phyloP scores from a whole-genome alignment of 2,797 vertebrate genomes.

The Saxicola maurus region DNA sequence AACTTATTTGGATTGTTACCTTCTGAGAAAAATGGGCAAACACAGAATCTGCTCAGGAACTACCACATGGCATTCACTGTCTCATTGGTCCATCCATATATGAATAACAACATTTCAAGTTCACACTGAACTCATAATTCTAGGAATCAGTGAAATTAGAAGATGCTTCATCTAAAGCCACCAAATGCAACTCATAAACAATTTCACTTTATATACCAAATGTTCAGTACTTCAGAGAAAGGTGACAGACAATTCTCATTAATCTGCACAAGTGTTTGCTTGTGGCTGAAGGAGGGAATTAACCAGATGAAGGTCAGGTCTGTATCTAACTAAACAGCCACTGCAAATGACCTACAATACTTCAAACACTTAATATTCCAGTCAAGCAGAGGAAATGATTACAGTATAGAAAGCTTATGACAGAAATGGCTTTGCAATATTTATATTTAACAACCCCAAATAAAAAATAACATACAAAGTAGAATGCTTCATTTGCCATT shows the following conservation, averaged over 20 bases:
- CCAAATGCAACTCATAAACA: neutral
- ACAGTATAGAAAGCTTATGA: neutral
- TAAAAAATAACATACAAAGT: neutral
- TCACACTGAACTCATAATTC: neutral
- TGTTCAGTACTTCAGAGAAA: neutral
- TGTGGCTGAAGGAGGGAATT: neutral
- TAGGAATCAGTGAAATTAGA: neutral
- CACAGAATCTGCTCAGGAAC: neutral
- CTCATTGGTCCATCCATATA: neutral
- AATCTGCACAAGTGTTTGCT: neutral
- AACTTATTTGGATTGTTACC: neutral
- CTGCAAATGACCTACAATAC: neutral
- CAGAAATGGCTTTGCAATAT: conserved; percentile 3
- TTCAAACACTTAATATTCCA: neutral
- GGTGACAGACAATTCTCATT: neutral
- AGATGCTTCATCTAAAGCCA: neutral
- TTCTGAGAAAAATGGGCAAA: neutral
- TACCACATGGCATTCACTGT: neutral
- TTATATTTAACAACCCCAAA: conserved; percentile 2
- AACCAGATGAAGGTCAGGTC: neutral
- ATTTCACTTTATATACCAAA: neutral
- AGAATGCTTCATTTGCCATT: conserved; percentile 7
- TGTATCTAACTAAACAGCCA: neutral
- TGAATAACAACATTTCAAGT: neutral
- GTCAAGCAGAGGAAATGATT: neutral